Evolutionary conservation across 2,113 vertebrate species (phyloP), one percentile per base, ranked within the genome.

Genomic region (Condylura cristata): DNA sequence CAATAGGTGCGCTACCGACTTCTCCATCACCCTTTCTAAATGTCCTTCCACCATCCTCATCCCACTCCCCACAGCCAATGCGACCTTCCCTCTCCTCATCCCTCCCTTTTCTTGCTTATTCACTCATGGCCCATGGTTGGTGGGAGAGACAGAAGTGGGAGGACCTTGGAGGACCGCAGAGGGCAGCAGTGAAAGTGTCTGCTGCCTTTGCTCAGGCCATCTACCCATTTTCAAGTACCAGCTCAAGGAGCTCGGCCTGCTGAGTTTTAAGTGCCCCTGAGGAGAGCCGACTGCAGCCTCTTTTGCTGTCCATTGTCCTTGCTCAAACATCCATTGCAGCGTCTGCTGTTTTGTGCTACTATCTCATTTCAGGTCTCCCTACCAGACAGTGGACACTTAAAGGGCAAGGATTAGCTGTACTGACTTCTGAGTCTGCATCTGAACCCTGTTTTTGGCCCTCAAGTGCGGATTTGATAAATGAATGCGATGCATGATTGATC

Each of bases 11-110:
- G 26, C 70, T n/a, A 66, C 32, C 65, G 28, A 22, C 14, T 65
- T 18, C 53, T 46, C 84, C 3, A 44, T 46, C 39, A 2, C 30
- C 32, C 48, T n/a, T 48, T 63, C 44, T 39, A 10, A 58, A 22
- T 32, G 58, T 34, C 24, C 24, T 20, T 6, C 14, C 2, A 1
- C 10, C 16, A 0, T 20, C 28, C 3, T 51, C 28, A n/a, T n/a
- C 46, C 26, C 14, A 16, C 48, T n/a, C 44, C 37, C 18, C 72
- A 37, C 5, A 24, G 61, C 26, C 37, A 44, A 9, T 7, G 11
- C 32, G 41, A 9, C 34, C 48, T 4, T n/a, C 70, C 53, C 2
- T 37, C 32, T 12, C 30, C 6, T 30, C 41, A 53, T n/a, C 70
- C 53, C 2, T 37, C 34, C 17, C 30, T 41, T 13, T 34, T 10